Base-by-base conservation (phyloP, 1,140 invertebrate genomes). In the Trigoniulus corallinus region DNA sequence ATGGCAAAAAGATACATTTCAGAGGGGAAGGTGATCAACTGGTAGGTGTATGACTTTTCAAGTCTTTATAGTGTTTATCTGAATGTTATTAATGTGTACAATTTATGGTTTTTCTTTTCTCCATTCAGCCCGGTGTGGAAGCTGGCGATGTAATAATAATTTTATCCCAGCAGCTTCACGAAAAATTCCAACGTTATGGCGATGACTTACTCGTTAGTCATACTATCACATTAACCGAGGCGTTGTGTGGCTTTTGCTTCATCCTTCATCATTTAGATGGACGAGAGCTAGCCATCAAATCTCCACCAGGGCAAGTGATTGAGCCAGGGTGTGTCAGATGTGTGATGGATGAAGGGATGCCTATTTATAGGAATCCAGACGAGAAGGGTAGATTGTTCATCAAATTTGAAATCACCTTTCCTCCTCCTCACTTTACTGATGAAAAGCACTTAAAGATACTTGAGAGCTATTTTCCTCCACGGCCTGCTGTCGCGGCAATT, bases 301-400 rank as follows among this genome's bases (percentile, higher is more conserved):
- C 79, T 55, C 64, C 76, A 40, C 73, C 81, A 25, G 88, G 86
- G 40, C 71, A 81, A 53, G 75, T 88, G 7, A 76, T 88, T 50
- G 77, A 78, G 57, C 81, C 81, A 53, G 64, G 53, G 12, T 62
- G 63, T 13, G 53, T 75, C 3, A 71, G 71, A 52, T 65, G 62
- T 53, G 57, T 77, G n/a, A 48, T 62, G 24, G 61, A 64, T 39
- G 74, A 77, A 59, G 74, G 74, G 26, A 75, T 77, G 74, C 72
- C 76, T 7, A 58, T 64, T 15, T 65, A 81, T 58, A 81, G 80
- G 59, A 81, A 84, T 66, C 80, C 84, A 34, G 81, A 83, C 62
- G 80, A 88, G 54, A 82, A 79, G 61, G 91, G 91, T 37, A 79
- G 85, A 63, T 68, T 95, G n/a, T 85, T 86, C 60, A 76, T 95